Conservation (phyloP, 1,140 invertebrate species). For the Drosophila pandora region DNA sequence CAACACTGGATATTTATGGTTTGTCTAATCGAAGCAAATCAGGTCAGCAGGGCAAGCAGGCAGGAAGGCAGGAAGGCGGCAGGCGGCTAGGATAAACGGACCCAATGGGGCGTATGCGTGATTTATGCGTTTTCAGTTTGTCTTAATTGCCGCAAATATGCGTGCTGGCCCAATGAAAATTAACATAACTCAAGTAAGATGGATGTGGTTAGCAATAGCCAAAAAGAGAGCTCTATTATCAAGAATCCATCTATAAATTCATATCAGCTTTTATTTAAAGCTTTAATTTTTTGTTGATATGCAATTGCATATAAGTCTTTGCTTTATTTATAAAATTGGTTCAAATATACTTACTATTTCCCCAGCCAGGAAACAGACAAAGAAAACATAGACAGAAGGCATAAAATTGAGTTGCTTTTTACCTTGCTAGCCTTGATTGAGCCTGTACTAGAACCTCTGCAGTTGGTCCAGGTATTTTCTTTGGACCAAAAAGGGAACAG, state of each 20-base stretch:
- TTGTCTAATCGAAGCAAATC: constrained; percentile 72
- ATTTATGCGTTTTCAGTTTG: constrained; percentile 52
- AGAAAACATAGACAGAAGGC: no score
- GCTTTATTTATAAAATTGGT: neutral
- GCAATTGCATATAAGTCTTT: no score
- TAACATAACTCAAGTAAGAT: constrained; percentile 44
- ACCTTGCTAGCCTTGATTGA: constrained; percentile 5
- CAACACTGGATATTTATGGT: constrained; percentile 53
- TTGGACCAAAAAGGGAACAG: constrained; percentile 38
- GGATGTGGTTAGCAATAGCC: constrained; percentile 18
- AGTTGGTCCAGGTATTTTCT: neutral
- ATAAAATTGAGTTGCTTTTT: neutral
- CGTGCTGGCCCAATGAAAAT: constrained; percentile 41
- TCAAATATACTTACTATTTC: neutral
- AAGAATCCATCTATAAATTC: neutral
- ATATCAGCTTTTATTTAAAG: no score
- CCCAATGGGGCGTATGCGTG: constrained; percentile 68
- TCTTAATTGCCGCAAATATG: constrained; percentile 69
- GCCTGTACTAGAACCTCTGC: neutral
- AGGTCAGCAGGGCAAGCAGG: constrained; percentile 34
- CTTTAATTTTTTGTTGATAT: no score
- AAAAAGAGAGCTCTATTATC: neutral
- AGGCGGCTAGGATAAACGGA: constrained; percentile 1
- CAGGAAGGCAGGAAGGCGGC: neutral
- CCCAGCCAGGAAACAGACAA: neutral